These are phyloP conservation scores for Dynastes hyllus DNA, from an alignment of 2,888 invertebrate genomes.

Conservation along the genomic window DNA sequence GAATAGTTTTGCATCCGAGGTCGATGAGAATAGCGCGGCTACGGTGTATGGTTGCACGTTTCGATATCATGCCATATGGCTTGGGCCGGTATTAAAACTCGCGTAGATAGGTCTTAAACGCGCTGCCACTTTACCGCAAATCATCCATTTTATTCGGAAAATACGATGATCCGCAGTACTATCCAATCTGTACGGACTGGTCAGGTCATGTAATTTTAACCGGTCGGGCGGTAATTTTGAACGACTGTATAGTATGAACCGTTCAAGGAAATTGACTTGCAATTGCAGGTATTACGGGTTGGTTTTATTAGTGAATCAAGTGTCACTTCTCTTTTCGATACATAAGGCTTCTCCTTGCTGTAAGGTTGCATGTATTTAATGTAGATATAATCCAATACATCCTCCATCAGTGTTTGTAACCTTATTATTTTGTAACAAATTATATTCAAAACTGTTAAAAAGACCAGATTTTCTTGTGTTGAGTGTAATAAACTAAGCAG, in stretches of 20 bases:
- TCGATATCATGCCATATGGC: constrained; percentile 5
- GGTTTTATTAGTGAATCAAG: neutral
- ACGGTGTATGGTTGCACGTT: constrained; percentile 14
- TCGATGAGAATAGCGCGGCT: neutral
- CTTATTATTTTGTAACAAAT: too few species aligned
- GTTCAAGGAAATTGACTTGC: constrained; percentile 10
- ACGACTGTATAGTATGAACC: constrained; percentile 7
- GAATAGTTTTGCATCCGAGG: constrained; percentile 20
- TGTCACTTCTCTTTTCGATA: neutral
- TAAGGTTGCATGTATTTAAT: neutral
- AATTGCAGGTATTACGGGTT: neutral
- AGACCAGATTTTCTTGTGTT: too few species aligned
- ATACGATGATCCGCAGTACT: constrained; percentile 10
- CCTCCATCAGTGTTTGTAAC: too few species aligned
- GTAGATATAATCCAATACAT: too few species aligned
- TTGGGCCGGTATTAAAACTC: neutral
- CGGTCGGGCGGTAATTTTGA: neutral
- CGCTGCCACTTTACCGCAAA: constrained; percentile 26
- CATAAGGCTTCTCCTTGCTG: too few species aligned
- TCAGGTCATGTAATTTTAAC: constrained; percentile 1
- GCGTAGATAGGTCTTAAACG: constrained; percentile 21
- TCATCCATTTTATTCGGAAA: constrained; percentile 23
- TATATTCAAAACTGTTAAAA: too few species aligned
- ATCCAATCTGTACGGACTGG: neutral
- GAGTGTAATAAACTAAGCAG: too few species aligned